Conservation (phyloP, 2,113 vertebrate genomes). For the rat (Rattus norvegicus) region GRCr8 NC_086023.1:61190001-61190500, state of each 20-base stretch:
- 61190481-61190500: conserved; percentile 9
- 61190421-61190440: background rate
- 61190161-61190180: background rate
- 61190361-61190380: background rate
- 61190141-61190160: background rate
- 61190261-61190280: background rate
- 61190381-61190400: conserved; percentile 1
- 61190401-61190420: background rate
- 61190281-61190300: background rate
- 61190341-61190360: background rate
- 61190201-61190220: background rate
- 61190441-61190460: background rate
- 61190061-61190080: background rate
- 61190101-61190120: background rate
- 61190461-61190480: conserved; percentile 2
- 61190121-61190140: conserved; percentile 23
- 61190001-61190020: conserved; percentile 23
- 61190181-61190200: background rate
- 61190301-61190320: background rate
- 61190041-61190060: background rate
- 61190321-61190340: background rate
- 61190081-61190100: background rate
- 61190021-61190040: background rate
- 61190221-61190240: background rate
- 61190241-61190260: background rate